A percentile compares a stretch with the other conserved stretches of the same genome.
Conservation (phyloP, 2,113 vertebrate genomes). For the Hucho hucho region DNA sequence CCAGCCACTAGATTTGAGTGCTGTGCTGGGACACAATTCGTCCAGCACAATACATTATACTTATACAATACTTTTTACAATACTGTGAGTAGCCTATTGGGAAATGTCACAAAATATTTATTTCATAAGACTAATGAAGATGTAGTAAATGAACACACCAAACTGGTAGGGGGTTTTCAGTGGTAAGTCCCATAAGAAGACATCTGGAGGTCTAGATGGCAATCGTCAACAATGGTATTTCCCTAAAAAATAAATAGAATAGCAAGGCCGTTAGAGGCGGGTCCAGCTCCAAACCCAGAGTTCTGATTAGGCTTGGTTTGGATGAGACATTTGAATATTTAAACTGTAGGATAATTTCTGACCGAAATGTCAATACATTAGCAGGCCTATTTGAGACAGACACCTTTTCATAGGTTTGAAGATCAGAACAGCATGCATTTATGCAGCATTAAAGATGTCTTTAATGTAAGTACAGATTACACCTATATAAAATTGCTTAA, state of each 20-base stretch:
- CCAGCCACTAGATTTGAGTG: too few relatives aligned
- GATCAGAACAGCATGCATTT: background rate
- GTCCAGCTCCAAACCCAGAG: background rate
- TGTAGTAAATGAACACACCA: slow-evolving; percentile 27
- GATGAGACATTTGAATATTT: background rate
- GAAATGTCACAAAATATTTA: too few relatives aligned
- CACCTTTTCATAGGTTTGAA: slow-evolving; percentile 8
- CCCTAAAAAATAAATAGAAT: slow-evolving; percentile 24
- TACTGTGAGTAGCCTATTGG: too few relatives aligned
- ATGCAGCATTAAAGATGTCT: background rate
- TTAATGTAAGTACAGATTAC: background rate
- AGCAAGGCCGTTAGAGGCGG: background rate
- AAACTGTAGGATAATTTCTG: background rate
- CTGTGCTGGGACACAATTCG: too few relatives aligned
- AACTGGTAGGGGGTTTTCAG: slow-evolving; percentile 35
- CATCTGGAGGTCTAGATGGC: slow-evolving; percentile 32
- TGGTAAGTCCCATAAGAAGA: slow-evolving; percentile 43
- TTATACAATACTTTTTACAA: too few relatives aligned
- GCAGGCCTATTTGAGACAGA: slow-evolving; percentile 19
- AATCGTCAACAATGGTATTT: slow-evolving; percentile 45
- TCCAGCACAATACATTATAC: too few relatives aligned
- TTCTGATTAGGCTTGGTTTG: slow-evolving; percentile 23
- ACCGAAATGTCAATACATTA: background rate
- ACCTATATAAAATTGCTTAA: background rate
- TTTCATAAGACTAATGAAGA: background rate